Evolutionary conservation across 2,888 invertebrate species (phyloP).

Genomic region (Amphipoea lucens): DNA sequence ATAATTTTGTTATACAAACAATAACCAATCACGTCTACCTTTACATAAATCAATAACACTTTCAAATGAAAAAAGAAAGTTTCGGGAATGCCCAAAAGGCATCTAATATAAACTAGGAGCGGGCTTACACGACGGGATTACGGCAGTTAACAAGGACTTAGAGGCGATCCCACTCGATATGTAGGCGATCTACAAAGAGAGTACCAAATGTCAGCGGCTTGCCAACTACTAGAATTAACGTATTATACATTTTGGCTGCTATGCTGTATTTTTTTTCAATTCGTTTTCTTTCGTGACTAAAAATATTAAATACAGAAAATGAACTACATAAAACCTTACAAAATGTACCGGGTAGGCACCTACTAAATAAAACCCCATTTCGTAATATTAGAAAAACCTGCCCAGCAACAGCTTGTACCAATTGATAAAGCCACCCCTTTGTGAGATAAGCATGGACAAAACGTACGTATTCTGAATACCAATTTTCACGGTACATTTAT

Average conservation of each 20-base stretch:
- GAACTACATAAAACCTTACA: background rate
- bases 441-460: constrained; percentile 54
- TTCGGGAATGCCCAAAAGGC: constrained; percentile 52
- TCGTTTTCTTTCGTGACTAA: background rate
- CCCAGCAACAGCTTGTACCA: constrained; percentile 56
- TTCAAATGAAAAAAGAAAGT: constrained; percentile 36
- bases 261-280: constrained; percentile 3
- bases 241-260: constrained; percentile 70
- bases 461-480: constrained; percentile 53
- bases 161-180: constrained; percentile 71
- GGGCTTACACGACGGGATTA: constrained; percentile 74
- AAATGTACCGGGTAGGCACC: background rate
- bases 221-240: constrained; percentile 77
- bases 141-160: constrained; percentile 79
- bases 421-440: constrained; percentile 56
- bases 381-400: constrained; percentile 26
- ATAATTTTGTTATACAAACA: constrained; percentile 2
- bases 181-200: constrained; percentile 74
- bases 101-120: constrained; percentile 68
- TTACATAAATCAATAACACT: constrained; percentile 40
- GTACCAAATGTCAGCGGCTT: constrained; percentile 76
- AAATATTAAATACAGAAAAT: constrained; percentile 15
- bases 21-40: constrained; percentile 9
- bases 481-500: constrained; percentile 57
- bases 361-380: constrained; percentile 17